These are phyloP conservation scores for Felis catus DNA, from an alignment of 2,113 vertebrate species.

Conservation along the genomic window F.catus_Fca126_mat1.0 CM031417.1:57372001-57372500, in stretches of 20 bases:
- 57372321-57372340: background rate
- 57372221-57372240: background rate
- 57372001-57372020: background rate
- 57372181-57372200: too few species aligned
- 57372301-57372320: background rate
- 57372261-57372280: background rate
- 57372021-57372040: slow-evolving; percentile 11
- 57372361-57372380: background rate
- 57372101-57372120: background rate
- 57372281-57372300: background rate
- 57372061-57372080: background rate
- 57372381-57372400: background rate
- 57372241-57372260: background rate
- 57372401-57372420: background rate
- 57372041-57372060: background rate
- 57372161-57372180: background rate
- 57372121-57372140: background rate
- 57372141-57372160: background rate
- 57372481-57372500: background rate
- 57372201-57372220: too few species aligned
- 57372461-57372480: background rate
- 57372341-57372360: background rate
- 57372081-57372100: background rate
- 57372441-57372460: background rate
- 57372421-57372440: background rate